Conservation (phyloP, 2,113 vertebrate genomes). For the Cacatua alba region DNA sequence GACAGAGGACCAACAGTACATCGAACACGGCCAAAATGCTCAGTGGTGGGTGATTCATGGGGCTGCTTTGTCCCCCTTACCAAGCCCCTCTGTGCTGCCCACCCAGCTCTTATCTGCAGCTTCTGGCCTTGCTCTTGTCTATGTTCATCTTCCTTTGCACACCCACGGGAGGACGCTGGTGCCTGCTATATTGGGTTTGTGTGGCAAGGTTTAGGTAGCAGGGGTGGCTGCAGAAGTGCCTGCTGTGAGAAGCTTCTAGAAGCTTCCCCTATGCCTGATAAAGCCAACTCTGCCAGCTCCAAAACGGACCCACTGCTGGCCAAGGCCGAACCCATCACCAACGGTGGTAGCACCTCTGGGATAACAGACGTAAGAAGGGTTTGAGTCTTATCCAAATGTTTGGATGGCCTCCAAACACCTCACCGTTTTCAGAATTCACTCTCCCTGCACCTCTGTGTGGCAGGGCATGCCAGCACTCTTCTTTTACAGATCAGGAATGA, state of each 20-base stretch:
- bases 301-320: background rate
- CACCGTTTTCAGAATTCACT: background rate
- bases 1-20: background rate
- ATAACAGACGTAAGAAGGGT: background rate
- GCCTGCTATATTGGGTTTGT: background rate
- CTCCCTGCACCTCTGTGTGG: background rate
- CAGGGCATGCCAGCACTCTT: background rate
- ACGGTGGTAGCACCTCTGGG: accelerated
- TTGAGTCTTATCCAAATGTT: background rate
- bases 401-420: background rate
- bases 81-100: accelerated
- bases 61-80: background rate
- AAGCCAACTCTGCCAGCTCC: background rate
- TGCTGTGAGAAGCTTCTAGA: background rate
- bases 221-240: background rate
- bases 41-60: background rate
- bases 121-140: background rate
- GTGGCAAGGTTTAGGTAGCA: background rate
- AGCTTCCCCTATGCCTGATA: accelerated
- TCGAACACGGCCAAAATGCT: background rate
- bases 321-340: background rate
- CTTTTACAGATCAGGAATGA: background rate
- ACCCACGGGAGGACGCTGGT: background rate
- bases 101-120: background rate
- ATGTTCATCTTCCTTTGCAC: background rate